A percentile compares a stretch with the other conserved stretches of the same genome.
Conservation (phyloP, 1,140 invertebrate genomes). For the Drosophila seguyi region DNA sequence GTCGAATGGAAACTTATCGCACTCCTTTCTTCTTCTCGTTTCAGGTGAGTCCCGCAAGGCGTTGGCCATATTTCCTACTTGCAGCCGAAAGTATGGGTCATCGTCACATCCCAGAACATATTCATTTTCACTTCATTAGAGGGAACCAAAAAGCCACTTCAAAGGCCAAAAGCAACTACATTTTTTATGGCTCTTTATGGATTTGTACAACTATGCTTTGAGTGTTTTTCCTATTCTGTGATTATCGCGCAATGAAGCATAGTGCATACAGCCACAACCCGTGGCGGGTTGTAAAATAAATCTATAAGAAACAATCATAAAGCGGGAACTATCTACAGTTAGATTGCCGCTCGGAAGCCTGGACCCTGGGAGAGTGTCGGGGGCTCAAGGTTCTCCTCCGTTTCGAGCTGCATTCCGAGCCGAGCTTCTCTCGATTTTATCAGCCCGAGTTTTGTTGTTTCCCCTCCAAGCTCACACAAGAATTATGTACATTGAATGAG, state of each 20-base stretch:
- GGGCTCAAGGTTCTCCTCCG: background rate
- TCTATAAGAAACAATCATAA: slow-evolving; percentile 44
- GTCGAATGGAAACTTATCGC: slow-evolving; percentile 1
- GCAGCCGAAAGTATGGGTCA: background rate
- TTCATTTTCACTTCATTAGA: slow-evolving; percentile 54
- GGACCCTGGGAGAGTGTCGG: background rate
- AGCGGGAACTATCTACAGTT: slow-evolving; percentile 37
- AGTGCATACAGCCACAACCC: slow-evolving; percentile 31
- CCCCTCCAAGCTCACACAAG: slow-evolving; percentile 25
- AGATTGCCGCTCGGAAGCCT: slow-evolving; percentile 19
- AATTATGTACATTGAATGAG: slow-evolving; percentile 65
- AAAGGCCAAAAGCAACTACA: slow-evolving; percentile 29
- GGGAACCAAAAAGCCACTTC: slow-evolving; percentile 10
- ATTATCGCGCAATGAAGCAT: slow-evolving; percentile 45
- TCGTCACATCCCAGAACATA: slow-evolving; percentile 43
- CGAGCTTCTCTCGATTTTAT: slow-evolving; percentile 55
- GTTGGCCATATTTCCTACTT: background rate
- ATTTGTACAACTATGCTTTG: slow-evolving; percentile 3
- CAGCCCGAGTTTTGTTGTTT: slow-evolving; percentile 35
- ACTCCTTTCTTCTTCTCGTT: slow-evolving; percentile 20
- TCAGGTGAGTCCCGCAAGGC: slow-evolving; percentile 46
- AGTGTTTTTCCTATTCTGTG: slow-evolving; percentile 23
- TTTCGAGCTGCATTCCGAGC: slow-evolving; percentile 11
- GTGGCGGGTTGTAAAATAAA: slow-evolving; percentile 52
- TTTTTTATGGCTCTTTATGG: slow-evolving; percentile 18